Conservation (phyloP, 2,113 vertebrate genomes). For the Elephantulus edwardii region DNA sequence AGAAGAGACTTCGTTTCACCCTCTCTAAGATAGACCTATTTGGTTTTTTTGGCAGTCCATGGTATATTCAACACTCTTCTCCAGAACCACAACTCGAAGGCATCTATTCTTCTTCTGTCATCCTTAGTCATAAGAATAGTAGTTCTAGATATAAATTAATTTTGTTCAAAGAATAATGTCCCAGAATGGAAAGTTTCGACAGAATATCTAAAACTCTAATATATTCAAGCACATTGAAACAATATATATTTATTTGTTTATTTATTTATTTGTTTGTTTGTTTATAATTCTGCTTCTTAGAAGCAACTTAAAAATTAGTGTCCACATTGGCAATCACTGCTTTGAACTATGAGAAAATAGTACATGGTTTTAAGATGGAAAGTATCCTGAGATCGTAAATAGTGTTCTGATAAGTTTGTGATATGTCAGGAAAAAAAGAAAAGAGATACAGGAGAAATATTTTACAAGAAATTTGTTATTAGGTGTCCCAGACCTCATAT, state of each 20-base stretch:
- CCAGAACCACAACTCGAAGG: no score
- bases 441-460: not conserved
- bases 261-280: no score
- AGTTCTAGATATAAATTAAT: not conserved
- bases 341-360: not conserved
- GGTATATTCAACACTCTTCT: no score
- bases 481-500: not conserved
- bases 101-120: no score
- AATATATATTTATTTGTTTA: no score
- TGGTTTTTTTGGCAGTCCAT: no score
- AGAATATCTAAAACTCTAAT: not conserved
- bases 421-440: not conserved
- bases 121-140: not conserved
- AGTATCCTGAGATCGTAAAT: conserved; percentile 12
- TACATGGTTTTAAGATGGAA: not conserved
- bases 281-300: no score
- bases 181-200: not conserved
- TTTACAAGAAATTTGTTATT: not conserved
- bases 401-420: not conserved
- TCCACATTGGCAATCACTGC: not conserved
- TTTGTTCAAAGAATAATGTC: not conserved
- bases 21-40: no score
- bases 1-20: no score
- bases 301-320: no score
- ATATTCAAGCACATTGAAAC: not conserved